A percentile compares a stretch with the other conserved stretches of the same genome.
phyloP scores from a whole-genome alignment of 2,113 vertebrate genomes.

The Protobothrops mucrosquamatus region DNA sequence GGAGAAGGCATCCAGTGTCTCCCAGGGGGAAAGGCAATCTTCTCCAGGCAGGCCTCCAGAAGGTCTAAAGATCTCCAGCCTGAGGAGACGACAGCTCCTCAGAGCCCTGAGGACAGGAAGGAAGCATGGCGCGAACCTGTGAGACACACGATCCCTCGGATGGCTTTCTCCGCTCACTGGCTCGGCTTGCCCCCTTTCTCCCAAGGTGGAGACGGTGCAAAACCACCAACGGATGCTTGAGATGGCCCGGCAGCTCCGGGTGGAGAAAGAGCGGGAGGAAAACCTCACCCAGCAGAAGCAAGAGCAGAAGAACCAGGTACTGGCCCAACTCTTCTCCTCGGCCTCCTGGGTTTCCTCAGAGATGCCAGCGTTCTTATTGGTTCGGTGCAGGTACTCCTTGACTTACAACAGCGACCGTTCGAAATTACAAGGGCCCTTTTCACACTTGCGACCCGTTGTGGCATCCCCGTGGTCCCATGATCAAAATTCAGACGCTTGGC shows the following conservation, averaged over 20 bases:
- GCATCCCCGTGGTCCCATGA: not conserved
- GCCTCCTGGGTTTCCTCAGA: not conserved
- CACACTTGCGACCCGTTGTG: not conserved
- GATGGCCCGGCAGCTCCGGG: conserved; percentile 88
- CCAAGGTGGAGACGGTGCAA: conserved; percentile 96
- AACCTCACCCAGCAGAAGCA: conserved; percentile 90
- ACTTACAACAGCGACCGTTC: not conserved
- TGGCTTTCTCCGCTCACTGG: conserved; percentile 64
- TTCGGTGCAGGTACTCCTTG: not conserved
- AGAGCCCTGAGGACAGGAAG: conserved; percentile 63
- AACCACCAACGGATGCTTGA: conserved; percentile 95
- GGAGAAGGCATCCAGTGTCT: conserved; percentile 66
- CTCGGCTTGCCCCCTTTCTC: conserved; percentile 64
- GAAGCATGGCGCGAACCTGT: conserved; percentile 63
- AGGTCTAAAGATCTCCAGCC: conserved; percentile 61
- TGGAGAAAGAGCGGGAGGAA: conserved; percentile 93
- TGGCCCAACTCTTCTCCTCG: not conserved
- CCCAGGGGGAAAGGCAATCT: conserved; percentile 67
- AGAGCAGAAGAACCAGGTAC: conserved; percentile 95
- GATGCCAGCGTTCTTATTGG: not conserved
- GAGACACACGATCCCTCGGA: conserved; percentile 62
- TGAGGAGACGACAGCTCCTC: conserved; percentile 62
- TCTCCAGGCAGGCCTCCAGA: conserved; percentile 62
- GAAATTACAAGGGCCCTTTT: not conserved
- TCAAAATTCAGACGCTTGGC: not conserved